These are phyloP conservation scores for Solenopsis invicta DNA, from an alignment of 1,140 invertebrate genomes.

Conservation along the genomic window DNA sequence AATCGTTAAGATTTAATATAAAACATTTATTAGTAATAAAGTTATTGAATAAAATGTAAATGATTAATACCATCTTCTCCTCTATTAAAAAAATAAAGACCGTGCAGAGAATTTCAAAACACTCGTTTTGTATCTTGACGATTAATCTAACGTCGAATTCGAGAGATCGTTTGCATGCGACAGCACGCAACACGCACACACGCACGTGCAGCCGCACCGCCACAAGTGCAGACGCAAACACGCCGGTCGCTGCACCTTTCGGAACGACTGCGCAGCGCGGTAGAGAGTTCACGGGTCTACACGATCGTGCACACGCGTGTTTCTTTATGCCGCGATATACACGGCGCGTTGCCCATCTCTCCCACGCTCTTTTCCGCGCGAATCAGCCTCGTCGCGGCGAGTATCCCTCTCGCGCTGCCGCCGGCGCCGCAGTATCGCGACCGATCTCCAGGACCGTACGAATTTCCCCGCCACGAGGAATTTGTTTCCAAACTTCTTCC, in stretches of 20 bases:
- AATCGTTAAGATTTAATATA: too few species aligned
- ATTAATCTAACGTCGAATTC: background rate
- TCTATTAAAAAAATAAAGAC: too few species aligned
- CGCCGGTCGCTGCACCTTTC: constrained; percentile 70
- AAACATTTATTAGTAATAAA: too few species aligned
- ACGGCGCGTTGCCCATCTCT: constrained; percentile 60
- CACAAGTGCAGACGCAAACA: constrained; percentile 58
- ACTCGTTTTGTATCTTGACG: background rate
- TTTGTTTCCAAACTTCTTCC: background rate
- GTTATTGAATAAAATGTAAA: too few species aligned
- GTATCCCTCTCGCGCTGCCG: constrained; percentile 4
- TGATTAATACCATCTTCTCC: too few species aligned
- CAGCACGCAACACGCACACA: background rate
- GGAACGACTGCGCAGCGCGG: constrained; percentile 73
- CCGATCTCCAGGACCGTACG: constrained; percentile 63
- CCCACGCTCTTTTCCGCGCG: constrained; percentile 55
- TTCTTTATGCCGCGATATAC: constrained; percentile 65
- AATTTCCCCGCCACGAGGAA: constrained; percentile 12
- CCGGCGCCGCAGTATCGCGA: constrained; percentile 28
- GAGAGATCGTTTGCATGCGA: background rate
- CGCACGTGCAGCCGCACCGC: background rate
- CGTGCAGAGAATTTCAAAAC: too few species aligned
- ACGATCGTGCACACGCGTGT: constrained; percentile 57
- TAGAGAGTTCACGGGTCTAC: constrained; percentile 67
- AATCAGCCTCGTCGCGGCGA: constrained; percentile 53